Conservation (phyloP, 2,888 invertebrate species). For the Acleris literana region DNA sequence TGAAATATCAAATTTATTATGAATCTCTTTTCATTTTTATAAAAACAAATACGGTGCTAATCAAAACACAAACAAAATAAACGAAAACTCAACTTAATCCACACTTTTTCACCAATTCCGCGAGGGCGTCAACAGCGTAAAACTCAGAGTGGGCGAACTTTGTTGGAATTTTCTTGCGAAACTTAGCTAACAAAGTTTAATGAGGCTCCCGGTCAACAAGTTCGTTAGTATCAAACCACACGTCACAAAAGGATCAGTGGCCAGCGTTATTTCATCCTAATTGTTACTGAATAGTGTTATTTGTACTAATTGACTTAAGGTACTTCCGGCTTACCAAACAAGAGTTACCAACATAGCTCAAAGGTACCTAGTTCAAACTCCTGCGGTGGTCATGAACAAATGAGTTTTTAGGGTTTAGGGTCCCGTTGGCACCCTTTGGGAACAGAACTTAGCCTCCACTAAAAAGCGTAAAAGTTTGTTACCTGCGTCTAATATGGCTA, state of each 20-base stretch:
- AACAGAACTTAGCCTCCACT: too few relatives aligned
- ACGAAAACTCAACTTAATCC: not conserved
- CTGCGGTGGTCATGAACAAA: too few relatives aligned
- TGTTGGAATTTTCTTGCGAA: slow-evolving; percentile 5
- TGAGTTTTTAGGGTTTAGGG: too few relatives aligned
- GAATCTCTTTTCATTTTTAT: too few relatives aligned
- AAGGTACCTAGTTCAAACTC: too few relatives aligned
- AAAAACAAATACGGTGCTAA: too few relatives aligned
- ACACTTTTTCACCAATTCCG: slow-evolving; percentile 5
- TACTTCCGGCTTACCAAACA: too few relatives aligned
- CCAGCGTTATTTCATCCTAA: slow-evolving; percentile 22
- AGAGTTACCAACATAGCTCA: too few relatives aligned
- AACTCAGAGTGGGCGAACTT: slow-evolving; percentile 9
- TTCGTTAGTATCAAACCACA: slow-evolving; percentile 35
- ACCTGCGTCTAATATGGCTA: too few relatives aligned
- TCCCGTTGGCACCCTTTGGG: too few relatives aligned
- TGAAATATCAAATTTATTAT: too few relatives aligned
- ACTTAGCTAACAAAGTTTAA: slow-evolving; percentile 20
- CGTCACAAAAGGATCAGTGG: slow-evolving; percentile 28
- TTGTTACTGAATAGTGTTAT: slow-evolving; percentile 19
- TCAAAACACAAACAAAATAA: not conserved
- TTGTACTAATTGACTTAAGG: not conserved
- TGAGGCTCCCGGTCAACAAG: slow-evolving; percentile 28
- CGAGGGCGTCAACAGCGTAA: slow-evolving; percentile 3
- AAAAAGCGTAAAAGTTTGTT: too few relatives aligned